phyloP scores from a whole-genome alignment of 2,888 invertebrate species.

The Rugalucina vietnamica region DNA sequence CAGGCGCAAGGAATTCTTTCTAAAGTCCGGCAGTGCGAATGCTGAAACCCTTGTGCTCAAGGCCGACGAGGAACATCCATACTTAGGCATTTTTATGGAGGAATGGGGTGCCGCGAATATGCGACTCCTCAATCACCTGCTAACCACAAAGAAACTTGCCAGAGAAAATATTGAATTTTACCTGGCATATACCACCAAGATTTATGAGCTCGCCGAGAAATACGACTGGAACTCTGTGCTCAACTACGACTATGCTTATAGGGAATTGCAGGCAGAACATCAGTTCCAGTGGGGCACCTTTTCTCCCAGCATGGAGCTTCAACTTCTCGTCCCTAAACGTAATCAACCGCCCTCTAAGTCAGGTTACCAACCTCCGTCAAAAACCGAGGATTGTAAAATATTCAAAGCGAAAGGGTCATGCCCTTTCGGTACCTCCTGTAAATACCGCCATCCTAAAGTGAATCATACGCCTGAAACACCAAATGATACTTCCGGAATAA shows the following conservation, averaged over 20 bases:
- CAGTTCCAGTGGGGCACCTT: constrained; percentile 32
- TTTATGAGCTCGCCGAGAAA: constrained; percentile 29
- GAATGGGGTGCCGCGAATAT: constrained; percentile 38
- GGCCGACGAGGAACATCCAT: constrained; percentile 30
- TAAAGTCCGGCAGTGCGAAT: background rate
- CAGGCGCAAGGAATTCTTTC: constrained; percentile 21
- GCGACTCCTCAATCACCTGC: constrained; percentile 22
- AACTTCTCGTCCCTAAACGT: constrained; percentile 20
- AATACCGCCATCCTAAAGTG: constrained; percentile 1
- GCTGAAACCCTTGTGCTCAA: constrained; percentile 27
- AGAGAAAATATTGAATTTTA: constrained; percentile 31
- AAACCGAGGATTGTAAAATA: constrained; percentile 26
- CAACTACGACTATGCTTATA: constrained; percentile 16
- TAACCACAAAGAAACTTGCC: background rate
- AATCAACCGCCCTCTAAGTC: background rate
- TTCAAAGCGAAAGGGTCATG: constrained; percentile 40
- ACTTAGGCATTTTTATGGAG: constrained; percentile 22
- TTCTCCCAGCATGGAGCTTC: constrained; percentile 39
- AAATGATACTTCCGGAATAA: background rate
- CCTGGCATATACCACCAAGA: constrained; percentile 33
- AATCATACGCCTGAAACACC: too few species aligned
- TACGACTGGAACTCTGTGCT: constrained; percentile 37
- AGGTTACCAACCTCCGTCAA: background rate
- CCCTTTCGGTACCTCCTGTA: constrained; percentile 31
- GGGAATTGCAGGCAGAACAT: constrained; percentile 33